Evolutionary conservation across 2,888 invertebrate genomes (phyloP), one percentile per base, ranked within the genome.

Genomic region (Prosopocoilus inquinatus): DNA sequence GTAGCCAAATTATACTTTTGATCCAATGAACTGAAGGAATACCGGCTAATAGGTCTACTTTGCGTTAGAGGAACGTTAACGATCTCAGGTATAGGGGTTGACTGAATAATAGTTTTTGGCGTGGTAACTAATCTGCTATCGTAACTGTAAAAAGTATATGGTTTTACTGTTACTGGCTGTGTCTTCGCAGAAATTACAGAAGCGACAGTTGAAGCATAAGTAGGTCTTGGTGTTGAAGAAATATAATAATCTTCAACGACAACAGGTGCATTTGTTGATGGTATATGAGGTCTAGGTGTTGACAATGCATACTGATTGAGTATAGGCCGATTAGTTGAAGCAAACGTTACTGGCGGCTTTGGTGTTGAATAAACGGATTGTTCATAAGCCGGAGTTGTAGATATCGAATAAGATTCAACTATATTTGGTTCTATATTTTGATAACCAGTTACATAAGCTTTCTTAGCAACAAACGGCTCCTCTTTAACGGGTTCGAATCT

Each of bases 151-250:
- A 53, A 59, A 32, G 55, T 34, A 66, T 64, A 33, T 57, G 64
- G 59, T 64, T 57, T 48, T n/a, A 64, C 61, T 1, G 63, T 62
- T 11, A 59, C 57, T 33, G 64, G 60, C 52, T 63, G 59, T 50
- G 67, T 64, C 15, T 65, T 57, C 9, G 63, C 57, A 9, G 46
- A 16, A 32, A 67, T 61, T 13, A 74, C 61, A 49, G 80, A 73
- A 43, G 75, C 62, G 35, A 77, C 68, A 36, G 78, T 77, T 4
- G 78, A 68, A 2, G 53, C 73, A 61, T 79, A 80, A 2, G 75
- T 75, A 4, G 75, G 75, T 53, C 57, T 72, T 3, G 72, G 70
- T 3, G 72, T 72, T 3, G 69, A 52, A 11, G 47, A 55, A 9
- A 52, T 49, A 9, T 47, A 47, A 47, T 33, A 15, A 9, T 34